A percentile compares a stretch with the other conserved stretches of the same genome.
These are phyloP conservation scores for Xanthostigma xanthostigma DNA, from an alignment of 2,888 invertebrate species.

Conservation along the genomic window DNA sequence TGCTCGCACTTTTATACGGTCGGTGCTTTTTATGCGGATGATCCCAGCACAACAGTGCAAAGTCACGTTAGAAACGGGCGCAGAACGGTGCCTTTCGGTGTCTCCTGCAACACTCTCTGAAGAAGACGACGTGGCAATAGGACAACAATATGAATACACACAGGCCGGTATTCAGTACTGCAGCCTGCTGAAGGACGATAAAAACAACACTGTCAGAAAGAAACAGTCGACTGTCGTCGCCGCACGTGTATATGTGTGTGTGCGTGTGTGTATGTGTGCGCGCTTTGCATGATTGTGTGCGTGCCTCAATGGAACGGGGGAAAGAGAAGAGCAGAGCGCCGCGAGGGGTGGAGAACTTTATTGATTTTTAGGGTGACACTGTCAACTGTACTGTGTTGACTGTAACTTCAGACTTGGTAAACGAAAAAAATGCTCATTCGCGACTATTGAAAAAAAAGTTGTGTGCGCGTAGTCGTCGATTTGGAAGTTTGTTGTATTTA, in stretches of 20 bases:
- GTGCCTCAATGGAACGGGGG: conserved; percentile 23
- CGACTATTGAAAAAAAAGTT: conserved; percentile 19
- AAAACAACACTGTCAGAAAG: too few species aligned
- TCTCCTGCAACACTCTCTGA: too few species aligned
- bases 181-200: too few species aligned
- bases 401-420: conserved; percentile 33
- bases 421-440: conserved; percentile 30
- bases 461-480: conserved; percentile 1
- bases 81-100: too few species aligned
- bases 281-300: conserved; percentile 5
- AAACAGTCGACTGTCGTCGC: too few species aligned
- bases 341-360: conserved; percentile 37
- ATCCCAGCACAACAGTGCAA: conserved; percentile 21
- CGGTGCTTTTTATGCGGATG: conserved; percentile 24
- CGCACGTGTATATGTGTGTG: not conserved
- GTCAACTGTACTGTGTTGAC: conserved; percentile 36
- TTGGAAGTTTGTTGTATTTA: not conserved
- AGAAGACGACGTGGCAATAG: too few species aligned
- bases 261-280: conserved; percentile 5
- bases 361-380: conserved; percentile 54
- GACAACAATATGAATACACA: too few species aligned
- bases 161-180: too few species aligned
- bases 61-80: conserved; percentile 20
- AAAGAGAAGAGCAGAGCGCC: conserved; percentile 29
- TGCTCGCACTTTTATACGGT: conserved; percentile 24